These are phyloP conservation scores for Hemiprocne comata DNA, from an alignment of 2,113 vertebrate species.

Conservation along the genomic window DNA sequence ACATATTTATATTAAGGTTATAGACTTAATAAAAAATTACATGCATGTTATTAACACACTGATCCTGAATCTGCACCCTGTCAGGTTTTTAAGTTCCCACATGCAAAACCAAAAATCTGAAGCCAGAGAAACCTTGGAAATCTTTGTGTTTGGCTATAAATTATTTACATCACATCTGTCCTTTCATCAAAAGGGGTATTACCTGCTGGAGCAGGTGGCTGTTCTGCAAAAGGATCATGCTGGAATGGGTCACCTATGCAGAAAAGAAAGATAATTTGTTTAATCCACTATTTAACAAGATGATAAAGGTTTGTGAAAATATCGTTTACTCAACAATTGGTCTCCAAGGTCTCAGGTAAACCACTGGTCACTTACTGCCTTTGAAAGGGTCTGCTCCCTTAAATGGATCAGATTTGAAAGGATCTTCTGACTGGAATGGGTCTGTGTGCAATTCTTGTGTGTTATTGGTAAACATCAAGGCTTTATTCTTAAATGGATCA, in stretches of 20 bases:
- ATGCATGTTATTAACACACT: neutral
- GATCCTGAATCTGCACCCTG: neutral
- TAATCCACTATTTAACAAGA: neutral
- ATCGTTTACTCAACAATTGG: neutral
- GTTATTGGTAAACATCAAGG: slow-evolving; percentile 84
- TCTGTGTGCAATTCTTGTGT: slow-evolving; percentile 87
- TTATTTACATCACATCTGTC: neutral
- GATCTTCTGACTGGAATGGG: slow-evolving; percentile 95
- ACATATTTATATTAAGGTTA: neutral
- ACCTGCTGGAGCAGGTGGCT: slow-evolving; percentile 83
- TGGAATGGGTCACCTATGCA: slow-evolving; percentile 90
- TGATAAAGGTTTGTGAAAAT: neutral
- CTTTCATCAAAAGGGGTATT: slow-evolving; percentile 11
- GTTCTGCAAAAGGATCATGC: slow-evolving; percentile 92
- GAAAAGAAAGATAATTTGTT: neutral
- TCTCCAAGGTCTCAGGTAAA: neutral
- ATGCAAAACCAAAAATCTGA: neutral
- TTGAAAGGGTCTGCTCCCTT: slow-evolving; percentile 85
- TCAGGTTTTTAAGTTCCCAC: neutral
- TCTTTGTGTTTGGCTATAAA: neutral
- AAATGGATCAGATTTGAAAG: slow-evolving; percentile 94
- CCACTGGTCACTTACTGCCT: slow-evolving; percentile 61
- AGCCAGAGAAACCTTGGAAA: neutral
- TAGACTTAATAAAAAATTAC: neutral
- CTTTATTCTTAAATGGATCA: slow-evolving; percentile 93